phyloP scores from a whole-genome alignment of 2,797 vertebrate genomes.

The Oryzias sinensis region DNA sequence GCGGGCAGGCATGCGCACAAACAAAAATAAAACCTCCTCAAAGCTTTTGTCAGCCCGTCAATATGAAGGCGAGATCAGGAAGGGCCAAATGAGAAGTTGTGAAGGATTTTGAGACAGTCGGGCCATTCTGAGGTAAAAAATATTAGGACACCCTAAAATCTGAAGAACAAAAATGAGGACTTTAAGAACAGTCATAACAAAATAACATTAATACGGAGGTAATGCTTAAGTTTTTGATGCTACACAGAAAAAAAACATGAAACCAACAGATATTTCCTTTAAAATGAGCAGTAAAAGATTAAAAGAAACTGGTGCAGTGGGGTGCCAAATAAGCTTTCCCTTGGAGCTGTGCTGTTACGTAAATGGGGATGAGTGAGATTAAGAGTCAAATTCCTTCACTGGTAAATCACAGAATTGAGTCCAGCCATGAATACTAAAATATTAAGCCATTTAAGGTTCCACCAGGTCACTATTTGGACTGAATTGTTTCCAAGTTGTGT shows the following conservation, averaged over 20 bases:
- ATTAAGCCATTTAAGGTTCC: background rate
- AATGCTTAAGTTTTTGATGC: constrained; percentile 3
- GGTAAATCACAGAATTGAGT: background rate
- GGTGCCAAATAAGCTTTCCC: constrained; percentile 24
- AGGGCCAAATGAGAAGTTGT: too few relatives aligned
- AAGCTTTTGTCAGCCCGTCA: too few relatives aligned
- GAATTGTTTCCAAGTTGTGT: background rate
- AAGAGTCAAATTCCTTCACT: constrained; percentile 13
- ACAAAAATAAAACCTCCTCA: too few relatives aligned
- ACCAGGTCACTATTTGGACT: background rate
- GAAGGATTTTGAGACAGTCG: too few relatives aligned
- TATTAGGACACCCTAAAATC: too few relatives aligned
- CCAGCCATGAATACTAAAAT: background rate
- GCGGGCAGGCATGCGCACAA: too few relatives aligned
- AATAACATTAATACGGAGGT: too few relatives aligned
- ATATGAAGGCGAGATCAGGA: too few relatives aligned
- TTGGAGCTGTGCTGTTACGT: constrained; percentile 17
- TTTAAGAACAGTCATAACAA: too few relatives aligned
- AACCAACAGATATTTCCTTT: constrained; percentile 14
- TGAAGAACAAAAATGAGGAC: too few relatives aligned
- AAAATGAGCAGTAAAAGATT: constrained; percentile 32
- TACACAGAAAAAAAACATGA: constrained; percentile 3
- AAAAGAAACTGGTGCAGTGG: constrained; percentile 4
- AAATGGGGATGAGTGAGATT: constrained; percentile 16
- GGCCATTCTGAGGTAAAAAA: too few relatives aligned